phyloP scores from a whole-genome alignment of 2,797 vertebrate genomes.

The Sciurus carolinensis region DNA sequence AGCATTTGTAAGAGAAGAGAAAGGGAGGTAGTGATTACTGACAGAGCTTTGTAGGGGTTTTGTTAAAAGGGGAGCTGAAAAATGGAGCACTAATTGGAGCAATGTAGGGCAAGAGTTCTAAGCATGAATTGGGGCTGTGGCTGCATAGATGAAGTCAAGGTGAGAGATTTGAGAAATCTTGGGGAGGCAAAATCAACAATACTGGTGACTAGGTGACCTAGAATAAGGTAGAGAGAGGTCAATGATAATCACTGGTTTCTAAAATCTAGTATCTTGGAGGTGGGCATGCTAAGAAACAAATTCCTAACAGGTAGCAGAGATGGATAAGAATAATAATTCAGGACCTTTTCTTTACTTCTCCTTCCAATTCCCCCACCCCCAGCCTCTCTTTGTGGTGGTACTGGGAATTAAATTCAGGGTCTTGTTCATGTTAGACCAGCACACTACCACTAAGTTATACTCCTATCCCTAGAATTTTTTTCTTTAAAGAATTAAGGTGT shows the following conservation, averaged over 20 bases:
- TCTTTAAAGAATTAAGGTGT: neutral
- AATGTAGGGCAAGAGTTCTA: neutral
- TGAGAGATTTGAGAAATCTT: neutral
- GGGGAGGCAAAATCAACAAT: neutral
- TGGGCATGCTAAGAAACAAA: neutral
- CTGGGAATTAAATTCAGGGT: neutral
- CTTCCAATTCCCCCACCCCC: too few species aligned
- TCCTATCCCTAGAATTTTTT: neutral
- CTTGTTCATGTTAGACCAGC: neutral
- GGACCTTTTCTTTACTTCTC: too few species aligned
- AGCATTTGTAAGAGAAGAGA: conserved; percentile 3
- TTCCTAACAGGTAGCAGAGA: neutral
- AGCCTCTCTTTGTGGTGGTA: neutral
- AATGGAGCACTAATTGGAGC: neutral
- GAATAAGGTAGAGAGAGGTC: neutral
- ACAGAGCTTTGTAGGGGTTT: neutral
- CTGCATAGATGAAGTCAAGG: neutral
- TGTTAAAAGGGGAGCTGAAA: neutral
- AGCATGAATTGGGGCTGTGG: neutral
- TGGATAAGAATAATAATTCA: neutral
- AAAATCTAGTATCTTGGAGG: neutral
- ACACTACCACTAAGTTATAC: neutral
- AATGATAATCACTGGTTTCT: neutral
- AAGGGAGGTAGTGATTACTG: neutral
- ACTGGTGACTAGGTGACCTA: neutral